Evolutionary conservation across 2,888 invertebrate genomes (phyloP), one percentile per base, ranked within the genome.

Genomic region (Trissoscelio sp.): DNA sequence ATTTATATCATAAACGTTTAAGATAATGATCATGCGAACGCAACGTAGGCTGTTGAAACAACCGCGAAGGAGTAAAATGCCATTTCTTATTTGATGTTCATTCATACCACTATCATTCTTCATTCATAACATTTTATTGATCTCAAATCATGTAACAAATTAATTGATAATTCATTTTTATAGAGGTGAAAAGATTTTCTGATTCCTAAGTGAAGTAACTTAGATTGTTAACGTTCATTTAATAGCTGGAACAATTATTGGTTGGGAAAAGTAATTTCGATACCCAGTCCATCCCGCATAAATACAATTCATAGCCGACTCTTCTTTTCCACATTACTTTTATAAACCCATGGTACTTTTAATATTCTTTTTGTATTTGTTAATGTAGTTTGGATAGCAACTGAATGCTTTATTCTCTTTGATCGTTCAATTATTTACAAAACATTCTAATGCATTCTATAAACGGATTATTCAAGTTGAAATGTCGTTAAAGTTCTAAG

Each of bases 401-500:
- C 18, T 58, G 39, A 58, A 55, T 34, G 22, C n/a, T 24, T 48
- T 18, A 22, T 1, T n/a, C n/a, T 11, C n/a, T 37, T 37, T n/a
- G 1, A 0, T 37, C n/a, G 1, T 46, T 46, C 11, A 11, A 48
- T 46, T 14, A 46, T 31, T 62, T 62, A 31, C 16, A 12, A 62
- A 18, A 28, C 28, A 22, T 28, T 46, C 11, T 46, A 6, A 31
- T n/a, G 53, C 34, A 24, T 22, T 39, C 20, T 53, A 24, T 53
- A 67, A 67, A 67, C n/a, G 66, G 66, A 53, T 67, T 62, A 44
- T 44, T 51, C 60, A 34, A 34, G 66, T 66, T 66, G 14, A 51
- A 55, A 31, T 42, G 20, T 31, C 44, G 28, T 44, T n/a, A 31
- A 51, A 46, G 31, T 31, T 31, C 46, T 60, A 28, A 14, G 28